These are phyloP conservation scores for Dysidea cf. avara DNA, from an alignment of 37 sponge, comb jelly and placozoan species.

Conservation along the genomic window DNA sequence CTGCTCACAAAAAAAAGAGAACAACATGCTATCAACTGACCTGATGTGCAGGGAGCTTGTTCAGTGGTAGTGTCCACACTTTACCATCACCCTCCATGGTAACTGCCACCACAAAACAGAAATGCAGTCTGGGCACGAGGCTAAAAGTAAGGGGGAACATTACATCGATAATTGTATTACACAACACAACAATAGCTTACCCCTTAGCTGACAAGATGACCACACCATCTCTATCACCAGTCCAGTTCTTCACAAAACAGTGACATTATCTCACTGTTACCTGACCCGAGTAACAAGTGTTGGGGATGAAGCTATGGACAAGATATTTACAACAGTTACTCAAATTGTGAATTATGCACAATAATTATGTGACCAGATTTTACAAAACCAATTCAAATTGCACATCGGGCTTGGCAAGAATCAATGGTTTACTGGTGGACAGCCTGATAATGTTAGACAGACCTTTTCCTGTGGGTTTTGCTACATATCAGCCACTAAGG, in stretches of 20 bases:
- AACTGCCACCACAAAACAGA: constrained; percentile 51
- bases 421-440: too few relatives aligned
- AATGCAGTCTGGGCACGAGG: background rate
- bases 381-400: too few relatives aligned
- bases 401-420: too few relatives aligned
- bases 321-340: background rate
- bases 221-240: constrained; percentile 52
- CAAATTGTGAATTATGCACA: too few relatives aligned
- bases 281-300: constrained; percentile 60
- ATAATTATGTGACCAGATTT: too few relatives aligned
- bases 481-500: too few relatives aligned
- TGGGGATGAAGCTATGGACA: constrained; percentile 54
- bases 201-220: constrained; percentile 47
- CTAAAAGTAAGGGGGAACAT: background rate
- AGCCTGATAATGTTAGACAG: too few relatives aligned
- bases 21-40: too few relatives aligned
- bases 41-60: background rate
- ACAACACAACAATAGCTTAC: too few relatives aligned
- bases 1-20: too few relatives aligned
- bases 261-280: constrained; percentile 11
- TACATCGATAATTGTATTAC: background rate
- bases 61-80: constrained; percentile 42
- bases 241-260: constrained; percentile 61
- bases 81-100: constrained; percentile 67
- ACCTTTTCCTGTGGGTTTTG: too few relatives aligned